phyloP scores from a whole-genome alignment of 2,888 invertebrate species.

The Aproaerema taeniolella region DNA sequence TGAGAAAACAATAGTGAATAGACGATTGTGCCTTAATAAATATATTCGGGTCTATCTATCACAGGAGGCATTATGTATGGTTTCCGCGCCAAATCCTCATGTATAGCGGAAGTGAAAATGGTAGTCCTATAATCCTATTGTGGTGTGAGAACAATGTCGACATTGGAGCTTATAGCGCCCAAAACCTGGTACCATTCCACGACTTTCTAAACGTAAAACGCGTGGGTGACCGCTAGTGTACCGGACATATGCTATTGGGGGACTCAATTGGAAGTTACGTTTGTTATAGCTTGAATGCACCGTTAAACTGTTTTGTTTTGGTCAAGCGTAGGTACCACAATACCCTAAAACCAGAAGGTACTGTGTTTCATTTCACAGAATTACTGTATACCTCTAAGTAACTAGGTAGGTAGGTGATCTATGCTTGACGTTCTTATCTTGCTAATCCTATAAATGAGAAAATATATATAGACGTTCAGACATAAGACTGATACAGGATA shows the following conservation, averaged over 20 bases:
- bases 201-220: slow-evolving; percentile 14
- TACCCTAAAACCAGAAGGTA: too few relatives aligned
- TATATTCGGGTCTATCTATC: not conserved
- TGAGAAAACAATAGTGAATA: slow-evolving; percentile 5
- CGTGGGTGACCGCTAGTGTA: slow-evolving; percentile 37
- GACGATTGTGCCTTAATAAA: slow-evolving; percentile 1
- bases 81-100: slow-evolving; percentile 10
- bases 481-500: too few relatives aligned
- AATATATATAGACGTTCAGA: too few relatives aligned
- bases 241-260: slow-evolving; percentile 17
- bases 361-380: too few relatives aligned
- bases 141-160: slow-evolving; percentile 39
- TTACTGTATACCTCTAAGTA: too few relatives aligned
- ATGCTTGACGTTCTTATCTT: too few relatives aligned
- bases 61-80: not conserved
- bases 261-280: slow-evolving; percentile 9
- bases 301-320: too few relatives aligned
- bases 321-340: too few relatives aligned
- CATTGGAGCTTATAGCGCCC: not conserved
- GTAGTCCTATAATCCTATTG: slow-evolving; percentile 47
- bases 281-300: not conserved
- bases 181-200: not conserved
- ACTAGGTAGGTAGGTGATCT: too few relatives aligned
- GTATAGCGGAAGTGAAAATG: slow-evolving; percentile 37
- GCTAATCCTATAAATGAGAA: too few relatives aligned